Conservation (phyloP, 2,888 invertebrate genomes). For the Drosophila quinaria region DNA sequence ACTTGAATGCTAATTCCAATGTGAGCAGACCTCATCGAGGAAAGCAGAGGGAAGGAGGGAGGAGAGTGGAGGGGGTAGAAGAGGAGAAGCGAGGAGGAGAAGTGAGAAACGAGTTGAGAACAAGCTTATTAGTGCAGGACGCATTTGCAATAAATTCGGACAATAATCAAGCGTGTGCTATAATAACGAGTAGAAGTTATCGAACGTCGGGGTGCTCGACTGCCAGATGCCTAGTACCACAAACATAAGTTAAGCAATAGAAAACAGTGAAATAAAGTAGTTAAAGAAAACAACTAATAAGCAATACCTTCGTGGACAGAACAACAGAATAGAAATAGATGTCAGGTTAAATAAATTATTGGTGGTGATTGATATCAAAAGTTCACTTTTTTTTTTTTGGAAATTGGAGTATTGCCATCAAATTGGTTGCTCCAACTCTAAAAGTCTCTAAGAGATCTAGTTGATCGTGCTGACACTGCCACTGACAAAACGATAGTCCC, state of each 20-base stretch:
- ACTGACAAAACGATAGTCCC: neutral
- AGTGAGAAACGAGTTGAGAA: constrained; percentile 38
- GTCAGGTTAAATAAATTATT: too few relatives aligned
- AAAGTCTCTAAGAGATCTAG: too few relatives aligned
- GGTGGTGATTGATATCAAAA: too few relatives aligned
- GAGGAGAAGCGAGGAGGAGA: neutral
- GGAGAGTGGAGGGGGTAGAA: neutral
- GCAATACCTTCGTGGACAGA: too few relatives aligned
- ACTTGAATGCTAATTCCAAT: constrained; percentile 79
- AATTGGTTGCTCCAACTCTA: too few relatives aligned
- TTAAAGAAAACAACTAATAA: too few relatives aligned
- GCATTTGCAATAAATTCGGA: constrained; percentile 74
- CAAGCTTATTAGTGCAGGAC: constrained; percentile 79
- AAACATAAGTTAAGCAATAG: too few relatives aligned
- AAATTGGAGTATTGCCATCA: too few relatives aligned
- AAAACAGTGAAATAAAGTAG: too few relatives aligned
- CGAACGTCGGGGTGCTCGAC: neutral
- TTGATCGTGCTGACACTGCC: neutral
- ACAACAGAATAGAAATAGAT: too few relatives aligned
- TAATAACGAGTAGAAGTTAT: constrained; percentile 62
- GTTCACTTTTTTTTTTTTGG: too few relatives aligned
- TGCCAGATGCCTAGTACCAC: neutral
- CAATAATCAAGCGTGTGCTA: constrained; percentile 66
- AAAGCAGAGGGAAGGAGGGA: neutral
- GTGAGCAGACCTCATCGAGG: neutral